Evolutionary conservation across 2,797 vertebrate species (phyloP), one percentile per base, ranked within the genome.

Genomic region (Characodon lateralis): DNA sequence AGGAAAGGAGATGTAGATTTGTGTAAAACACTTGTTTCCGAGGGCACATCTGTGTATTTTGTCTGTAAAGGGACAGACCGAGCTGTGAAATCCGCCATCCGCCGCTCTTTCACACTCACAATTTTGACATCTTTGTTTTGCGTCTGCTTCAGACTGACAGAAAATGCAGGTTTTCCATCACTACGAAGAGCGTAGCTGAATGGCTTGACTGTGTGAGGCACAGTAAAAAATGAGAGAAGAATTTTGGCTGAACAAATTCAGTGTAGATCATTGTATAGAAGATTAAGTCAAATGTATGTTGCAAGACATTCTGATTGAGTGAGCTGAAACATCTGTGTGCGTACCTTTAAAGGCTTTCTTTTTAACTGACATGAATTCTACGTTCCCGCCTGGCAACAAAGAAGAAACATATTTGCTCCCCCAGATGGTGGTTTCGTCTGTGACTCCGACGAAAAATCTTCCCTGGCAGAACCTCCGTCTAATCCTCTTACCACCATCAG

Each of bases 401-500:
- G 78, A 72, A 72, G 79, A 31, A 82, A 83, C 89, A 89, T 85
- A 86, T 91, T 90, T 91, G 66, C 88, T 81, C 78, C 79, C 81
- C 84, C 92, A 93, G 87, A 94, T 94, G 89, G 90, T 78, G 53
- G 81, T 71, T 77, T 86, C 48, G 76, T 86, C 81, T 86, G 88
- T 78, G 85, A 85, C 72, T 88, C 87, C 86, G 85, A 83, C 88
- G 76, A 89, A 79, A 81, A 90, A 83, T 86, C 87, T 79, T 86
- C 85, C 83, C 87, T 86, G 85, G 83, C 88, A 89, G 76, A 86
- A 87, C 85, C 10, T 6, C 51, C 65, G 12, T 78, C 80, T 93
- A 91, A 94, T 93, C 94, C 91, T 92, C 89, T 94, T 93, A 90
- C 78, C 71, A 71, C 48, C 83, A 90, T 92, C 79, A 85, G 83